Conservation (phyloP, 2,797 vertebrate species). For the Mormyrops boulengeri region DNA sequence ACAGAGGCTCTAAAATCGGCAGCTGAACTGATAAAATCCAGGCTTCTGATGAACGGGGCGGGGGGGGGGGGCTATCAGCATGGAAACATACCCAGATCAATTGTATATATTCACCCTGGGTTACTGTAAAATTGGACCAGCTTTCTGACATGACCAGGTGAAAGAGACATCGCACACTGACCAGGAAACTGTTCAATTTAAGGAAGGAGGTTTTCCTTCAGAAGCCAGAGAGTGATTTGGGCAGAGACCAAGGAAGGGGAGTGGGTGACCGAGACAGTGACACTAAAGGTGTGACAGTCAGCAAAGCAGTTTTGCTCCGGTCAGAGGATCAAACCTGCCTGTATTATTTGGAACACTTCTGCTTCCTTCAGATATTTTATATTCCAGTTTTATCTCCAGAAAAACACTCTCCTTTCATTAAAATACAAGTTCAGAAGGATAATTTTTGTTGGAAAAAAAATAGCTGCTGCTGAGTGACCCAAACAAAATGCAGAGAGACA, state of each 20-base stretch:
- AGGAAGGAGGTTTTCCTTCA: constrained; percentile 14
- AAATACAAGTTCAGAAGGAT: background rate
- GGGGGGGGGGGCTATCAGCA: background rate
- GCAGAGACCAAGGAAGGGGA: constrained; percentile 13
- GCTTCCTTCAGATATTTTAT: background rate
- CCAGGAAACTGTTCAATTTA: constrained; percentile 26
- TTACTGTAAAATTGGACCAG: constrained; percentile 21
- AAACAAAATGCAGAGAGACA: background rate
- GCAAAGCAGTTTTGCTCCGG: background rate
- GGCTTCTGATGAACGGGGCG: background rate
- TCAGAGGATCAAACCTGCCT: background rate
- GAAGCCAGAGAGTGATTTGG: constrained; percentile 18
- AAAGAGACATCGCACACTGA: background rate
- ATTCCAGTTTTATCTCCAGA: background rate
- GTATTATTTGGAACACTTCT: background rate
- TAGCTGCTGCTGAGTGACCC: background rate
- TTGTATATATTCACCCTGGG: constrained; percentile 14
- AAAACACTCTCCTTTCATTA: background rate
- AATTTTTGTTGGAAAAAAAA: background rate
- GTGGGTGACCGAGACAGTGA: constrained; percentile 23
- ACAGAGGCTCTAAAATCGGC: constrained; percentile 22
- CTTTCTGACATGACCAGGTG: constrained; percentile 4
- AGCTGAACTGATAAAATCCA: constrained; percentile 29
- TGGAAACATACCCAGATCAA: background rate
- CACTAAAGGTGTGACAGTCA: constrained; percentile 29